Conservation (phyloP, 1,140 invertebrate genomes). For the Branchinecta lynchi region DNA sequence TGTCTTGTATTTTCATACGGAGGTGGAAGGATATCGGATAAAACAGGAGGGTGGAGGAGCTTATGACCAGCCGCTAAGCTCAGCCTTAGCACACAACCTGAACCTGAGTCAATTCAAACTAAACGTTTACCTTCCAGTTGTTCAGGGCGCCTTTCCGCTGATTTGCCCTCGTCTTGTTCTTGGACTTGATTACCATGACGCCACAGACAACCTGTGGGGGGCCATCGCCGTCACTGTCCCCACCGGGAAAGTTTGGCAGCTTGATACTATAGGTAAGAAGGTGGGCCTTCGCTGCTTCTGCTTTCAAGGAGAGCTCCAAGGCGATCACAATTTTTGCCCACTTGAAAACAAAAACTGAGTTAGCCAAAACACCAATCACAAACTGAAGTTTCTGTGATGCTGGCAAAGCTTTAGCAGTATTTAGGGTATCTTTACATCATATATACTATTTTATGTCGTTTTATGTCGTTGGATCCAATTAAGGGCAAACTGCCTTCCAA, state of each 20-base stretch:
- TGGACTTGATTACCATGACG: constrained; percentile 94
- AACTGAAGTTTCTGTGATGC: no score
- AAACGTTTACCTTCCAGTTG: constrained; percentile 78
- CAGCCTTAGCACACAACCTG: no score
- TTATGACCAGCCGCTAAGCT: no score
- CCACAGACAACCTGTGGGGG: constrained; percentile 66
- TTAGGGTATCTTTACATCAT: no score
- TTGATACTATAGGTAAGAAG: constrained; percentile 90
- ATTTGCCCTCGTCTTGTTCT: constrained; percentile 85
- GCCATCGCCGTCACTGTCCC: constrained; percentile 43
- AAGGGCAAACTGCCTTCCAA: constrained; percentile 7
- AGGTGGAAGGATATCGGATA: no score
- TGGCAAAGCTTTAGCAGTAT: no score
- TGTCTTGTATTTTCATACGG: no score
- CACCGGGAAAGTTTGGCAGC: constrained; percentile 43
- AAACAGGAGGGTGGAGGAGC: no score
- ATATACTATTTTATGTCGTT: no score
- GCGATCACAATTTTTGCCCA: constrained; percentile 98
- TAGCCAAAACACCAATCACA: no score
- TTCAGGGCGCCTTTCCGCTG: constrained; percentile 87
- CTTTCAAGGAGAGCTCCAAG: constrained; percentile 75
- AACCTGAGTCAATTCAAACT: no score
- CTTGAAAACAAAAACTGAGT: constrained; percentile 35
- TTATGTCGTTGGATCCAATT: constrained; percentile 15
- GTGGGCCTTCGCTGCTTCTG: constrained; percentile 71